A percentile compares a stretch with the other conserved stretches of the same genome.
These are phyloP conservation scores for Mallateleia sp. DNA, from an alignment of 2,888 invertebrate species.

Conservation along the genomic window DNA sequence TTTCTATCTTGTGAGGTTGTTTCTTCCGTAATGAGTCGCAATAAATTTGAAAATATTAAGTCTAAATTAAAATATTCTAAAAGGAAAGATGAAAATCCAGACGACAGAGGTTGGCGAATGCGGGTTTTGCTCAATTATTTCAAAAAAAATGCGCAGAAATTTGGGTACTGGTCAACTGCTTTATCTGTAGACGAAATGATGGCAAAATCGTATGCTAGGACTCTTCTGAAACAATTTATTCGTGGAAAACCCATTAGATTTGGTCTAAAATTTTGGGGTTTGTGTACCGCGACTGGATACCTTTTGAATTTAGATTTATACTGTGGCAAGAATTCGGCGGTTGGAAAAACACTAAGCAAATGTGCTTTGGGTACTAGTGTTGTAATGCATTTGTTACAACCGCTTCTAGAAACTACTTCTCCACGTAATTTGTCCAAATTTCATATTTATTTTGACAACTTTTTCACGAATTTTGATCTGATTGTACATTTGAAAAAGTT, in stretches of 20 bases:
- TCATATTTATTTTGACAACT: constrained; percentile 76
- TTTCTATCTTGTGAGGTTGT: constrained; percentile 62
- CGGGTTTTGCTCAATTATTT: constrained; percentile 57
- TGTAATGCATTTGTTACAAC: constrained; percentile 69
- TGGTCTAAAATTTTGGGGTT: constrained; percentile 76
- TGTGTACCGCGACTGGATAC: constrained; percentile 71
- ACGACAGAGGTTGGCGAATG: constrained; percentile 66
- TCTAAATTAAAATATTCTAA: constrained; percentile 70
- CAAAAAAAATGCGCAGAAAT: constrained; percentile 59
- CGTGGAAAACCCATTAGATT: constrained; percentile 74
- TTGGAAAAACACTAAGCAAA: constrained; percentile 54
- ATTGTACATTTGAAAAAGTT: constrained; percentile 73
- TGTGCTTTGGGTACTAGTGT: constrained; percentile 76
- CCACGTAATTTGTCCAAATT: constrained; percentile 47
- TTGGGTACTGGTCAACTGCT: constrained; percentile 60
- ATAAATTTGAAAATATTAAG: constrained; percentile 67
- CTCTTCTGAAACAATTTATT: constrained; percentile 74
- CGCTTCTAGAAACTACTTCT: constrained; percentile 51
- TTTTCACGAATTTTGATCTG: constrained; percentile 69
- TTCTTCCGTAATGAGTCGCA: constrained; percentile 62
- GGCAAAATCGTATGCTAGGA: constrained; percentile 70
- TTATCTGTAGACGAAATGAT: constrained; percentile 75
- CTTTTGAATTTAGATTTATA: constrained; percentile 73
- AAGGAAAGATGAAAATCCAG: constrained; percentile 41
- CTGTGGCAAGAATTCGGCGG: constrained; percentile 69